Percentiles rank a stretch among this genome's conserved stretches.
Evolutionary conservation across 2,888 invertebrate species (phyloP).

Genomic region (Mystacides longicornis): DNA sequence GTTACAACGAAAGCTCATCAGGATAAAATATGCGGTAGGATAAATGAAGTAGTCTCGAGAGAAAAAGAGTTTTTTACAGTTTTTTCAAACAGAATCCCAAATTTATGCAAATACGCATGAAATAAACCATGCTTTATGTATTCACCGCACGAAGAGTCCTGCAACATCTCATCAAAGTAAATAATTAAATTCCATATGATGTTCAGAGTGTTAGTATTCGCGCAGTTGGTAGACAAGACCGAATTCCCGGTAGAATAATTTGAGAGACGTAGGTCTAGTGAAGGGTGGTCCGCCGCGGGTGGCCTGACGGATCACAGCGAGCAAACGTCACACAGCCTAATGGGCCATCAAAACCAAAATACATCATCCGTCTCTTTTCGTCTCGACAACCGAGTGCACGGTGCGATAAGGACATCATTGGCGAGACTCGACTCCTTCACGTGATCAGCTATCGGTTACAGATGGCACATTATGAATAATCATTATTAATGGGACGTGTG

Average conservation of each 20-base stretch:
- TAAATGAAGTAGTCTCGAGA: too few species aligned
- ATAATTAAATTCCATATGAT: too few species aligned
- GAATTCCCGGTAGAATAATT: too few species aligned
- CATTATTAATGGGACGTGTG: neutral
- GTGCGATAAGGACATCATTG: neutral
- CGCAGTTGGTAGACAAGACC: neutral
- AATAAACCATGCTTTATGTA: too few species aligned
- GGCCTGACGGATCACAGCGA: neutral
- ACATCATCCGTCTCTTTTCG: neutral
- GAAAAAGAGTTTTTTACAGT: too few species aligned
- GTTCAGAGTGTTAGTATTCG: neutral
- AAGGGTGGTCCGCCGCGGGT: constrained; percentile 2
- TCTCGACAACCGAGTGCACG: neutral
- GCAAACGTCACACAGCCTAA: neutral
- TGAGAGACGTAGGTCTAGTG: neutral
- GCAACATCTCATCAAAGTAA: too few species aligned
- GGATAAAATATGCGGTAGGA: too few species aligned
- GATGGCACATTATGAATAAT: neutral
- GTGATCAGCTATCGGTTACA: neutral
- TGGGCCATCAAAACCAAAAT: neutral
- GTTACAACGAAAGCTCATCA: too few species aligned
- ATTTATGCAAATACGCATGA: too few species aligned
- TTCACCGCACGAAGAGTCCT: too few species aligned
- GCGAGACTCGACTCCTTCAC: neutral
- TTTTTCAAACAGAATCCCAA: too few species aligned